Conservation (phyloP, 2,113 vertebrate species). For the Heterotis niloticus region DNA sequence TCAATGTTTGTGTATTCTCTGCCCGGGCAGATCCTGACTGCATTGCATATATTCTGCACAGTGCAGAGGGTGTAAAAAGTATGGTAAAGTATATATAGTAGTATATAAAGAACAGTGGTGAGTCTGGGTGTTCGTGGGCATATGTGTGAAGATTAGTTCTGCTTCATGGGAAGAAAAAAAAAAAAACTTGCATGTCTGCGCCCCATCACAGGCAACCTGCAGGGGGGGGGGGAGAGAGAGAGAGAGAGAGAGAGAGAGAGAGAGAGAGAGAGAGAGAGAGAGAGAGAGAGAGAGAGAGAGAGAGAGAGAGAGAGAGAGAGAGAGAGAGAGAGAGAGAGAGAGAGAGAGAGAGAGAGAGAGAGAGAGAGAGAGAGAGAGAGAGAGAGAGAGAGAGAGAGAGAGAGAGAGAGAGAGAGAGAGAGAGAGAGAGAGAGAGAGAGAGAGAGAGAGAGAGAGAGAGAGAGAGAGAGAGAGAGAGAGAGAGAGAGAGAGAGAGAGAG, state of each 20-base stretch:
- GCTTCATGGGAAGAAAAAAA: too few relatives aligned
- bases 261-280: conserved; percentile 11
- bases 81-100: too few relatives aligned
- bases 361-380: conserved; percentile 11
- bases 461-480: conserved; percentile 11
- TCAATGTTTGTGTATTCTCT: too few relatives aligned
- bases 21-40: too few relatives aligned
- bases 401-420: neutral
- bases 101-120: too few relatives aligned
- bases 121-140: too few relatives aligned
- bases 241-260: neutral
- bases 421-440: conserved; percentile 20
- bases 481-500: neutral
- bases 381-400: neutral
- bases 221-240: neutral
- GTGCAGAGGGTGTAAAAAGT: too few relatives aligned
- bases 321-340: conserved; percentile 20
- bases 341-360: neutral
- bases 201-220: too few relatives aligned
- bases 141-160: too few relatives aligned
- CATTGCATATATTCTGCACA: too few relatives aligned
- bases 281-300: neutral
- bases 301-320: neutral
- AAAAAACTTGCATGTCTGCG: too few relatives aligned
- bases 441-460: neutral